Evolutionary conservation across 2,113 vertebrate species (phyloP).

Genomic region (Odocoileus hemionus): DNA sequence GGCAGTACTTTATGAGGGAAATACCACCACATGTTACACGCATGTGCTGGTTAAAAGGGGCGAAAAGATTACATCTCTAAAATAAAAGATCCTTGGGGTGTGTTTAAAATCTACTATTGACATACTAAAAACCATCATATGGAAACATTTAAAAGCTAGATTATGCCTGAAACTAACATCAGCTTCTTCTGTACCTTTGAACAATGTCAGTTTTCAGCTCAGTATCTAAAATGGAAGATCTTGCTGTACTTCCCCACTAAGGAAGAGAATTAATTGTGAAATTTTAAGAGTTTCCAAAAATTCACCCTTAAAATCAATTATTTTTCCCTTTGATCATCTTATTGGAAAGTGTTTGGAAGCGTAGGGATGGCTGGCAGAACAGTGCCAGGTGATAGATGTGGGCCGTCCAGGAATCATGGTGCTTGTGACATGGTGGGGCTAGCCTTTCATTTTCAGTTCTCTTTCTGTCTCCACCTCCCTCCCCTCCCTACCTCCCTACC

Average conservation of each 20-base stretch:
- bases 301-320: neutral
- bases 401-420: neutral
- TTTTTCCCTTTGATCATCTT: neutral
- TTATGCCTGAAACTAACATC: neutral
- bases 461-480: neutral
- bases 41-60: neutral
- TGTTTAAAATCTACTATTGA: conserved; percentile 14
- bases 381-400: accelerated
- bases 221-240: neutral
- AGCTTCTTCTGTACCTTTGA: neutral
- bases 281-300: neutral
- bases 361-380: neutral
- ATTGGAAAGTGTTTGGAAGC: neutral
- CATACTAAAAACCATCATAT: neutral
- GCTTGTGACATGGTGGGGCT: neutral
- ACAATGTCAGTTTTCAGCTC: neutral
- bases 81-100: conserved; percentile 22
- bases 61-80: neutral
- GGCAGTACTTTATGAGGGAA: neutral
- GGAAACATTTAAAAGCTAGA: neutral
- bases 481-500: neutral
- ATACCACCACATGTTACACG: neutral
- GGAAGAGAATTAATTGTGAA: neutral
- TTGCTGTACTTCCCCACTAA: neutral
- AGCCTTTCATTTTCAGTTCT: neutral